Evolutionary conservation across 2,113 vertebrate genomes (phyloP), one percentile per base, ranked within the genome.

Genomic region (Peromyscus californicus): DNA sequence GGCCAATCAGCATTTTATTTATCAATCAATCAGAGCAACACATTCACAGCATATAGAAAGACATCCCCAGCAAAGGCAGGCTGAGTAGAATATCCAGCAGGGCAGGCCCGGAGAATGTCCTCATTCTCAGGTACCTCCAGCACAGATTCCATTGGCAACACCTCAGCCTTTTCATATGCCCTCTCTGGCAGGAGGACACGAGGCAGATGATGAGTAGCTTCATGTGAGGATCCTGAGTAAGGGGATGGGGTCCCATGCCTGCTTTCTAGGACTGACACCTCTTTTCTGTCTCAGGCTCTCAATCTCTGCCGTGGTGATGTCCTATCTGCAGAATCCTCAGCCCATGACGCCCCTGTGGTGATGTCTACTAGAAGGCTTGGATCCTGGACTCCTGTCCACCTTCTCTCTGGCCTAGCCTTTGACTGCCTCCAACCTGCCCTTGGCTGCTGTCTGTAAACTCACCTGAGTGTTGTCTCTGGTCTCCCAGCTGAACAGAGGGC

Each of bases 151-250:
- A n/a, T n/a, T n/a, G n/a, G n/a, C n/a, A n/a, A n/a, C n/a, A n/a
- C n/a, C n/a, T n/a, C n/a, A n/a, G n/a, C n/a, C n/a, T n/a, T n/a
- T n/a, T n/a, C n/a, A n/a, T 48, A 48, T 48, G 45, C 45, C 45
- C 45, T 48, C 45, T 48, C 45, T 48, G 45, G 45, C 45, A 48
- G 45, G 45, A 48, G 85, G 99, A 99, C 99, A 99, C 99, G 48
- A 99, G 99, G 96, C 99, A 99, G 98, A 99, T 99, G 99, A 99
- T 99, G 99, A 99, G 99, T 98, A 99, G 99, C 95, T 99, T 99
- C 98, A 99, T 99, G 99, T 99, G 97, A 99, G 79, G 17, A 69
- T 45, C 59, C n/a, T 45, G 61, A 45, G 3, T 19, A 16, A 51
- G 69, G 42, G 78, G 59, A 11, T 31, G 78, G 63, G 67, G 26